phyloP scores from a whole-genome alignment of 2,113 vertebrate genomes.

The Corvus moneduloides region DNA sequence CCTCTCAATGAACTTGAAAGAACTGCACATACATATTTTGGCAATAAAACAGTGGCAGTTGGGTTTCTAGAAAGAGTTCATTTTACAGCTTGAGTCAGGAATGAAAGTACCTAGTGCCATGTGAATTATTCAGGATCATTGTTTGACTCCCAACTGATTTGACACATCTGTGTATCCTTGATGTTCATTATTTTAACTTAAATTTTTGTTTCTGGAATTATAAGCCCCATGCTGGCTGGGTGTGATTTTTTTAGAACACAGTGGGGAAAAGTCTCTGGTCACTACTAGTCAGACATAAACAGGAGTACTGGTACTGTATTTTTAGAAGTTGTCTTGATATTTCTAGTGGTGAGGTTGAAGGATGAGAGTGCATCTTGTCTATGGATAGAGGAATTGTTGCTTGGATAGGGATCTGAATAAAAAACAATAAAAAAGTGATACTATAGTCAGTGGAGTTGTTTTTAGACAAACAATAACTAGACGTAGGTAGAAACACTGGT shows the following conservation, averaged over 20 bases:
- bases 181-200: background rate
- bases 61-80: background rate
- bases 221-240: background rate
- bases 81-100: background rate
- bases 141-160: background rate
- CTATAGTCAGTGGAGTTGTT: background rate
- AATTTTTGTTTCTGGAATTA: background rate
- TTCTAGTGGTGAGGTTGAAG: background rate
- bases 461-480: background rate
- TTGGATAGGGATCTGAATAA: background rate
- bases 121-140: background rate
- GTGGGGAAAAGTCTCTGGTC: background rate
- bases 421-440: background rate
- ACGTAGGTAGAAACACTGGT: background rate
- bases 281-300: background rate
- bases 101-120: background rate
- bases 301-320: background rate
- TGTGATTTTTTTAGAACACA: background rate
- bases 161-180: background rate
- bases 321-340: background rate
- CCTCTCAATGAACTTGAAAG: background rate
- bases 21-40: background rate
- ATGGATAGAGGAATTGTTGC: background rate
- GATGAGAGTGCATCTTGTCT: background rate
- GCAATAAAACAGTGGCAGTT: background rate